phyloP scores from a whole-genome alignment of 2,797 vertebrate genomes.

The Coilia nasus region DNA sequence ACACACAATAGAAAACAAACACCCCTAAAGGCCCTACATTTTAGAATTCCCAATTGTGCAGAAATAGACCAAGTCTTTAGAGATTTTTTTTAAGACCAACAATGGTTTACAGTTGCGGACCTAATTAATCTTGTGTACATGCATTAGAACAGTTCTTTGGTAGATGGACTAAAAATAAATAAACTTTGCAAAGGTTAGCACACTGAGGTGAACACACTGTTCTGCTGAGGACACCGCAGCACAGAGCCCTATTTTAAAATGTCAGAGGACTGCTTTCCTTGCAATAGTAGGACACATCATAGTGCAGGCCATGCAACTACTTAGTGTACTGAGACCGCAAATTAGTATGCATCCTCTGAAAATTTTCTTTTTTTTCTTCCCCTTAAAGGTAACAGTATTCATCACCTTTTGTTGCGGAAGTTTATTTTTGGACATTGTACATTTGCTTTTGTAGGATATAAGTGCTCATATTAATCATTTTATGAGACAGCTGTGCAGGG shows the following conservation, averaged over 20 bases:
- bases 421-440: background rate
- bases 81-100: background rate
- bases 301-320: background rate
- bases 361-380: background rate
- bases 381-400: background rate
- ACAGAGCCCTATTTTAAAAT: conserved; percentile 5
- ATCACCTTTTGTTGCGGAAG: background rate
- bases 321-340: background rate
- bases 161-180: background rate
- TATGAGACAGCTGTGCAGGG: background rate
- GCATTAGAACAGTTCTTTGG: background rate
- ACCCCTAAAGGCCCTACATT: background rate
- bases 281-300: background rate
- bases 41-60: background rate
- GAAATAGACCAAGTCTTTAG: background rate
- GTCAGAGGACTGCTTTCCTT: background rate
- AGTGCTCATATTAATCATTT: background rate
- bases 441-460: conserved; percentile 5
- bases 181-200: conserved; percentile 6
- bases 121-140: conserved; percentile 7
- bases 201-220: background rate
- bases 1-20: background rate
- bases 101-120: background rate
- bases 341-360: background rate
- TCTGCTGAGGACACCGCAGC: background rate